A percentile compares a stretch with the other conserved stretches of the same genome.
Conservation (phyloP, 92 coral and sea anemone species). For the Paramuricea clavata region DNA sequence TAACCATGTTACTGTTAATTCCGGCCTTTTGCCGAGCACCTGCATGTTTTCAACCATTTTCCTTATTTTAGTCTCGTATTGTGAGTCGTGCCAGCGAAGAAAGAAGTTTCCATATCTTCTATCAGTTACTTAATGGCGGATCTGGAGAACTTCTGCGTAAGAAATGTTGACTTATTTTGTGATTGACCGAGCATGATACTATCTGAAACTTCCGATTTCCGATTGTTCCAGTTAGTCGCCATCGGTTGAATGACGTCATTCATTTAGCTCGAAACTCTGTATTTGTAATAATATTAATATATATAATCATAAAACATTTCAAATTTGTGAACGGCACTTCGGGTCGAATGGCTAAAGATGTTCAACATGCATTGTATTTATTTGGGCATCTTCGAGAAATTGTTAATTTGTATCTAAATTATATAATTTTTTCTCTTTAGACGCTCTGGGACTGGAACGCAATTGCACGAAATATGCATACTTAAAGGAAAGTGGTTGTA, state of each 20-base stretch:
- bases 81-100: slow-evolving; percentile 91
- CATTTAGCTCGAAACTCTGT: too few species aligned
- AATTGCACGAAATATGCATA: slow-evolving; percentile 79
- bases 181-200: too few species aligned
- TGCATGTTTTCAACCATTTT: not conserved
- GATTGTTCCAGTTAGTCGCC: not conserved
- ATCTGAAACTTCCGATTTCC: not conserved
- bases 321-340: too few species aligned
- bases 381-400: too few species aligned
- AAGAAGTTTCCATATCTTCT: slow-evolving; percentile 97
- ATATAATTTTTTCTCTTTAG: slow-evolving; percentile 36
- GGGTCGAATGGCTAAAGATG: too few species aligned
- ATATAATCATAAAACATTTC: too few species aligned
- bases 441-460: slow-evolving; percentile 72
- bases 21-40: too few species aligned
- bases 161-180: not conserved
- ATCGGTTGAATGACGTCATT: not conserved
- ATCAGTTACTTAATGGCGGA: slow-evolving; percentile 92
- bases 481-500: slow-evolving; percentile 91
- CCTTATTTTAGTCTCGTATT: slow-evolving; percentile 82
- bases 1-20: too few species aligned
- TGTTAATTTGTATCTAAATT: too few species aligned
- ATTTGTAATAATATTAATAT: too few species aligned
- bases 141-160: slow-evolving; percentile 85
- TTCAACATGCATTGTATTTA: too few species aligned